Evolutionary conservation across 1,140 invertebrate species (phyloP).

Genomic region (Ruditapes philippinarum): DNA sequence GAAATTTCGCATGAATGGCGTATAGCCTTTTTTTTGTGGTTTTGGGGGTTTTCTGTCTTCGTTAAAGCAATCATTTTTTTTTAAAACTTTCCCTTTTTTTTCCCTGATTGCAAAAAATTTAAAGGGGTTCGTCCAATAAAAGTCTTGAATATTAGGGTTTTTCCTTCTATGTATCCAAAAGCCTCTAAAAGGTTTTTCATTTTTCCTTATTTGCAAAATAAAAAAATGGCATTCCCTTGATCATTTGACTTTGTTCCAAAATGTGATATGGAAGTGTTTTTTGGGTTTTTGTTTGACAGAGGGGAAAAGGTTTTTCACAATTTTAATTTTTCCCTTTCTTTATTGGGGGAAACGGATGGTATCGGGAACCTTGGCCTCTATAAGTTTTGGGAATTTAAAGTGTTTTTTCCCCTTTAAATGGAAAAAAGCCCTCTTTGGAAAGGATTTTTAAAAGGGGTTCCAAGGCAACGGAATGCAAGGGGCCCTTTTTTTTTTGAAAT

Average conservation of each 20-base stretch:
- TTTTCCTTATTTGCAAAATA: constrained; percentile 47
- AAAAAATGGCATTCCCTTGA: constrained; percentile 41
- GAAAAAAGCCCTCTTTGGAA: no score
- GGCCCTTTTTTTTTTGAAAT: no score
- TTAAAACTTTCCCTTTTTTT: not conserved
- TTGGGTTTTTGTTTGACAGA: constrained; percentile 53
- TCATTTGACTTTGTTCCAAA: constrained; percentile 46
- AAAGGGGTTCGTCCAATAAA: constrained; percentile 53
- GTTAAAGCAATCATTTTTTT: not conserved
- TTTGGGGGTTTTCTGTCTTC: constrained; percentile 20
- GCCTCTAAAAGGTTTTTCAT: constrained; percentile 9
- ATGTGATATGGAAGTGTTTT: not conserved
- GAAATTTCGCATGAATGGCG: no score
- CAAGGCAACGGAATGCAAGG: no score
- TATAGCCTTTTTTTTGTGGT: constrained; percentile 55
- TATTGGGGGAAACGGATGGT: constrained; percentile 44
- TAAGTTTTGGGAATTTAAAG: constrained; percentile 25
- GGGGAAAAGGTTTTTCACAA: not conserved
- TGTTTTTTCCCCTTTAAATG: not conserved
- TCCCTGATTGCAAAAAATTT: constrained; percentile 50
- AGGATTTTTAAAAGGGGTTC: no score
- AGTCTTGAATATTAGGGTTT: constrained; percentile 57
- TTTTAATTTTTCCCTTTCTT: constrained; percentile 27
- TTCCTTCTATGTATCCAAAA: not conserved
- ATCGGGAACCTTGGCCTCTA: constrained; percentile 57